Evolutionary conservation across 53 echinoderm and acorn worm genomes (phyloP), one percentile per base, ranked within the genome.

Genomic region (Paracentrotus lividus): DNA sequence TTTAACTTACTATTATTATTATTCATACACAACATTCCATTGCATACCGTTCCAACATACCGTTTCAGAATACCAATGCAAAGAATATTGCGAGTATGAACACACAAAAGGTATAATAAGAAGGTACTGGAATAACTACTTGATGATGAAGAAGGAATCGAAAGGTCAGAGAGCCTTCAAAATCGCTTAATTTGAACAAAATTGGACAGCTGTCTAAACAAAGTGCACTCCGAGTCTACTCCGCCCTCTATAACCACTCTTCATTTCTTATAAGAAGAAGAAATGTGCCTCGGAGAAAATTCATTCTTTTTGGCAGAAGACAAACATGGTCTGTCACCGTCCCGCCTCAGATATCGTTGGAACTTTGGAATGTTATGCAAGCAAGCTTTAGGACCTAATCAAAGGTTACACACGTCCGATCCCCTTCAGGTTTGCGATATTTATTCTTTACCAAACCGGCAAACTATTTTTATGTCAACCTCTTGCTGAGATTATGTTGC

Each of bases 101-200:
- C n/a, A n/a, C n/a, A n/a, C n/a, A n/a, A n/a, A n/a, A n/a, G n/a
- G n/a, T n/a, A n/a, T n/a, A n/a, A n/a, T n/a, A 81, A 81, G 81
- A 47, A 86, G 86, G 86, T 49, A 26, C 85, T 85, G 44, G 44
- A 81, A 45, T 81, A 85, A 55, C 21, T 36, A 56, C 86, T n/a
- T 26, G 47, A 56, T 86, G 21, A n/a, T n/a, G n/a, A n/a, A n/a
- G n/a, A 86, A 51, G 4, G 54, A 86, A 56, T 16, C 53, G 14
- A 86, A 86, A 86, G 86, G 86, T 56, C 86, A 86, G 86, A 86
- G 55, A 54, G 56, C 23, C 86, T 44, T 78, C 49, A 45, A 81
- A 81, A 81, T 81, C 81, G 44, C 26, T n/a, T 47, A 81, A 81
- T 81, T 45, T 81, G 81, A 81, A 45, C 81, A 45, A 81, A 81